Percentiles rank a stretch among this genome's conserved stretches.
Evolutionary conservation across 2,888 invertebrate genomes (phyloP).

Genomic region (Kuschelorhynchus macadamiae): DNA sequence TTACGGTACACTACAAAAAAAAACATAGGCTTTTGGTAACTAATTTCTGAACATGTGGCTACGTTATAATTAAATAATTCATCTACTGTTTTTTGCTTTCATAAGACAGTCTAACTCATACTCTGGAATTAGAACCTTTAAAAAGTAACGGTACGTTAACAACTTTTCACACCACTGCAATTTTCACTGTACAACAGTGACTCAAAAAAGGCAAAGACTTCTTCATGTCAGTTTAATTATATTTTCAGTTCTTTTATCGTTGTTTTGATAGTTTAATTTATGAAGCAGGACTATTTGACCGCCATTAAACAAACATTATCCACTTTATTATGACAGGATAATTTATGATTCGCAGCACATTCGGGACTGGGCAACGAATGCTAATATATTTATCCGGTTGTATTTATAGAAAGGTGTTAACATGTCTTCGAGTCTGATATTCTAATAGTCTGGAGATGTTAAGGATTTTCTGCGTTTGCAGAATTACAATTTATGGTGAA

Average conservation of each 20-base stretch:
- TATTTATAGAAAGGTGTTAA: slow-evolving; percentile 64
- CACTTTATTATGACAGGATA: slow-evolving; percentile 63
- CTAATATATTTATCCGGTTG: slow-evolving; percentile 63
- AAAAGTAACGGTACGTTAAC: slow-evolving; percentile 25
- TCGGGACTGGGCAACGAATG: slow-evolving; percentile 52
- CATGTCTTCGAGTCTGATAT: slow-evolving; percentile 50
- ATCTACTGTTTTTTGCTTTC: too few species aligned
- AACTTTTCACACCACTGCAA: slow-evolving; percentile 25
- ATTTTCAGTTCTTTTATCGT: slow-evolving; percentile 37
- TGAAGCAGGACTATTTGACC: slow-evolving; percentile 53
- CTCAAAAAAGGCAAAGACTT: slow-evolving; percentile 8
- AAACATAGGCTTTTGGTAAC: too few species aligned
- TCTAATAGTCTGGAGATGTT: slow-evolving; percentile 37
- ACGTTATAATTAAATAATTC: too few species aligned
- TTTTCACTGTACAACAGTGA: slow-evolving; percentile 13
- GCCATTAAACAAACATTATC: slow-evolving; percentile 60
- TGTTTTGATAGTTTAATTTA: slow-evolving; percentile 49
- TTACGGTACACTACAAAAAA: too few species aligned
- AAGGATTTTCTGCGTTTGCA: slow-evolving; percentile 36
- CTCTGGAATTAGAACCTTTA: slow-evolving; percentile 15
- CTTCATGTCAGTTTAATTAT: slow-evolving; percentile 37
- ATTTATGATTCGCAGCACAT: slow-evolving; percentile 58
- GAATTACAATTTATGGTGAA: slow-evolving; percentile 37
- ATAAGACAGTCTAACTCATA: slow-evolving; percentile 8
- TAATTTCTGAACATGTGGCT: too few species aligned